Base-by-base conservation (phyloP, 2,888 invertebrate genomes). In the Epinotia nisella region DNA sequence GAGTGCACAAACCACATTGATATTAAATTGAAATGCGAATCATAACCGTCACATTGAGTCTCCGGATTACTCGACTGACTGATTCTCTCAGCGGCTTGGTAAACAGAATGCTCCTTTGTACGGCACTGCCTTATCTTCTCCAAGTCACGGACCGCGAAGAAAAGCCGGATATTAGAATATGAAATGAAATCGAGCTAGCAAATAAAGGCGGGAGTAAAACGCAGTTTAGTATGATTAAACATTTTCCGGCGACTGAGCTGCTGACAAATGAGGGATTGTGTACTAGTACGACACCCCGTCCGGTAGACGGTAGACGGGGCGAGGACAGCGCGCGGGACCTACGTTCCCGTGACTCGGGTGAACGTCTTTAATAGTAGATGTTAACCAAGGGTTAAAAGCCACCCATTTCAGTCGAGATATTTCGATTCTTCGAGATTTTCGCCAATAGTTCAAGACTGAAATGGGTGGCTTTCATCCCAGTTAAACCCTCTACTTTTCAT, bases 131-230 rank as follows among this genome's bases (percentile, higher is more conserved):
- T 61, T 61, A 15, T 53, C 65, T 15, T 21, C n/a, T 10, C 39
- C 56, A 55, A 35, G 41, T n/a, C 49, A 45, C 35, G 49, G 35
- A 51, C 39, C 10, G 1, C 19, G 51, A 13, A 35, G 55, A 66
- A 56, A 56, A 56, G 45, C 35, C 29, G 62, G 51, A 55, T 41
- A 62, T 70, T 70, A 62, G 62, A 70, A 62, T 64, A 64, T 56
- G 56, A 62, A 70, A 55, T 41, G 61, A 49, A 56, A 56, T 19
- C 15, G 55, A 55, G 29, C 19, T 29, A 41, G 62, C 19, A 56
- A 45, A 56, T 51, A 41, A 49, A 45, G 29, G 45, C 15, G 17
- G 41, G 10, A 11, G 35, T 29, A 24, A 59, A 60, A 17, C 58
- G 24, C 17, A 19, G 49, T 11, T 13, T 21, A 11, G 17, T 10